A percentile compares a stretch with the other conserved stretches of the same genome.
These are phyloP conservation scores for Loxodonta africana DNA, from an alignment of 2,113 vertebrate genomes.

Conservation along the genomic window DNA sequence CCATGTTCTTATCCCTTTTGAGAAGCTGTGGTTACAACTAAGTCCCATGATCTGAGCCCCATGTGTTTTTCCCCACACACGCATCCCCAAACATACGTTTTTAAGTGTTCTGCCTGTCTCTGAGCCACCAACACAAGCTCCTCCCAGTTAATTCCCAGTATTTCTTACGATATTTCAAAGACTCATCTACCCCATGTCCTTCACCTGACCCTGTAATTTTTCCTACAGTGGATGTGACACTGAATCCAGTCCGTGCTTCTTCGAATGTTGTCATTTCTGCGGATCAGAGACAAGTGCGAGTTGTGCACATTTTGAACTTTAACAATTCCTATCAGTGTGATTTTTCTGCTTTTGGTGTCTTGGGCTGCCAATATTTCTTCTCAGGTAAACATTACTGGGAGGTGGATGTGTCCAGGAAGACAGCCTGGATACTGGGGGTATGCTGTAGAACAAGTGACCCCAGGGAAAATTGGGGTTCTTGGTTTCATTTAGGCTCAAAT, in stretches of 20 bases:
- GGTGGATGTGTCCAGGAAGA: slow-evolving; percentile 60
- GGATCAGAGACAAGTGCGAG: slow-evolving; percentile 72
- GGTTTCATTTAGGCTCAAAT: background rate
- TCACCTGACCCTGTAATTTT: background rate
- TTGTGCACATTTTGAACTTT: background rate
- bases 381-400: slow-evolving; percentile 81
- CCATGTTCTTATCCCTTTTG: background rate
- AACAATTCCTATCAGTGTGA: background rate
- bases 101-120: background rate
- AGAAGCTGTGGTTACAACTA: background rate
- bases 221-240: slow-evolving; percentile 65
- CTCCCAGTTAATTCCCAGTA: background rate
- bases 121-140: background rate
- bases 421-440: slow-evolving; percentile 66
- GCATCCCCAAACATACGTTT: background rate
- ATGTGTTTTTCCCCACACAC: accelerated
- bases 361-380: slow-evolving; percentile 62
- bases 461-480: background rate
- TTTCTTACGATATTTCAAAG: no score
- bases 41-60: background rate
- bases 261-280: slow-evolving; percentile 75
- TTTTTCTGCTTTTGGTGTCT: slow-evolving; percentile 44
- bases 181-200: background rate
- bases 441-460: background rate
- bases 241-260: slow-evolving; percentile 71